phyloP scores from a whole-genome alignment of 2,797 vertebrate species.

The Syncerus caffer region DNA sequence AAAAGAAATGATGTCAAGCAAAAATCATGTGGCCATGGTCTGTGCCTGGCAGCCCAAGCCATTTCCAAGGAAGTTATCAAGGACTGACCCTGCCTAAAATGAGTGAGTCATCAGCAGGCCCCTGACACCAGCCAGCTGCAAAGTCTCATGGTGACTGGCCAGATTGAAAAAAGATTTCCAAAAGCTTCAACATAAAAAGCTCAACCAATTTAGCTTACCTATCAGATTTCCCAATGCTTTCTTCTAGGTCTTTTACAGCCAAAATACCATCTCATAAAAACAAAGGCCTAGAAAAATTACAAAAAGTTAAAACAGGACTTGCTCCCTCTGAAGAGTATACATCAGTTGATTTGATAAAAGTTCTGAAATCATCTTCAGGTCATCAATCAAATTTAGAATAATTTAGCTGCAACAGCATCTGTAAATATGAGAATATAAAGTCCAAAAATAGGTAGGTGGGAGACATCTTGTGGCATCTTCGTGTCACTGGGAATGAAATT shows the following conservation, averaged over 20 bases:
- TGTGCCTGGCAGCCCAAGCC: neutral
- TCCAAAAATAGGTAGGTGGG: neutral
- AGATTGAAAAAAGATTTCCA: conserved; percentile 53
- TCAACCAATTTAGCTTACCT: neutral
- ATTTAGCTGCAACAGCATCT: neutral
- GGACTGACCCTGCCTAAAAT: neutral
- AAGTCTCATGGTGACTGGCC: neutral
- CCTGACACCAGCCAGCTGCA: conserved; percentile 53
- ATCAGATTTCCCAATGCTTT: conserved; percentile 44
- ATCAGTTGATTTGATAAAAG: conserved; percentile 3
- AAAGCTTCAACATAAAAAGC: conserved; percentile 51
- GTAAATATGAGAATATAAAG: neutral
- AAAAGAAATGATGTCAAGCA: conserved; percentile 48
- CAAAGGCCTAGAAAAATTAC: conserved; percentile 30
- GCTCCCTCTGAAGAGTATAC: neutral
- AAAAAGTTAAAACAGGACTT: conserved; percentile 38
- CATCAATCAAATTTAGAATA: neutral
- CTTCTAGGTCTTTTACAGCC: conserved; percentile 28
- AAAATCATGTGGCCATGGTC: neutral
- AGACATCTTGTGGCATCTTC: neutral
- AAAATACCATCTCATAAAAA: conserved; percentile 57
- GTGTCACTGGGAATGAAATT: neutral
- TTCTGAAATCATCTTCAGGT: conserved; percentile 40
- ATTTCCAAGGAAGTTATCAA: neutral
- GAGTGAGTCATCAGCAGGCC: neutral